These are phyloP conservation scores for Orthosia gracilis DNA, from an alignment of 2,888 invertebrate species.

Conservation along the genomic window DNA sequence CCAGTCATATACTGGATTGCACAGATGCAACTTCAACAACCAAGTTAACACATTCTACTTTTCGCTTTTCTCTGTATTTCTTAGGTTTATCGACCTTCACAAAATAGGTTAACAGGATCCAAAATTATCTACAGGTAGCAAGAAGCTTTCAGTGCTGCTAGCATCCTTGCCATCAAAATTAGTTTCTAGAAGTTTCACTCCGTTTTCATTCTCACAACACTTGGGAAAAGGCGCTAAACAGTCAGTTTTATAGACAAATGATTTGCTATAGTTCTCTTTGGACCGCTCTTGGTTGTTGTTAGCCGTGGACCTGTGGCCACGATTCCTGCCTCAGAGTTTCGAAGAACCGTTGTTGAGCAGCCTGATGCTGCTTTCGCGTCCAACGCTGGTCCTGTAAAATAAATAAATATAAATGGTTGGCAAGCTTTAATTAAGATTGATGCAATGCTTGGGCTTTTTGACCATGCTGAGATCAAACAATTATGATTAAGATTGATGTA, in stretches of 20 bases:
- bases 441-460: not conserved
- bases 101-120: slow-evolving; percentile 54
- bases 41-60: not conserved
- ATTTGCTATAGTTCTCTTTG: slow-evolving; percentile 84
- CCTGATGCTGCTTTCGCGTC: slow-evolving; percentile 86
- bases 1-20: not conserved
- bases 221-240: slow-evolving; percentile 83
- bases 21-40: not conserved
- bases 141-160: slow-evolving; percentile 83
- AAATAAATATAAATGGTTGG: not conserved
- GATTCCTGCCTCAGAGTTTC: slow-evolving; percentile 86
- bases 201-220: slow-evolving; percentile 85
- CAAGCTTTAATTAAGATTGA: no score
- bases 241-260: slow-evolving; percentile 76
- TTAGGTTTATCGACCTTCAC: slow-evolving; percentile 1
- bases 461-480: not conserved
- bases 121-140: slow-evolving; percentile 77
- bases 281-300: slow-evolving; percentile 82
- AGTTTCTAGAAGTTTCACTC: slow-evolving; percentile 69
- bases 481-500: not conserved
- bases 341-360: slow-evolving; percentile 87
- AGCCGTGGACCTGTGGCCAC: slow-evolving; percentile 76
- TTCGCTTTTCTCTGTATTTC: not conserved
- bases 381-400: slow-evolving; percentile 81
- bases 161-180: slow-evolving; percentile 75